A percentile compares a stretch with the other conserved stretches of the same genome.
phyloP scores from a whole-genome alignment of 2,113 vertebrate genomes.

The Apodemus speciosus region DNA sequence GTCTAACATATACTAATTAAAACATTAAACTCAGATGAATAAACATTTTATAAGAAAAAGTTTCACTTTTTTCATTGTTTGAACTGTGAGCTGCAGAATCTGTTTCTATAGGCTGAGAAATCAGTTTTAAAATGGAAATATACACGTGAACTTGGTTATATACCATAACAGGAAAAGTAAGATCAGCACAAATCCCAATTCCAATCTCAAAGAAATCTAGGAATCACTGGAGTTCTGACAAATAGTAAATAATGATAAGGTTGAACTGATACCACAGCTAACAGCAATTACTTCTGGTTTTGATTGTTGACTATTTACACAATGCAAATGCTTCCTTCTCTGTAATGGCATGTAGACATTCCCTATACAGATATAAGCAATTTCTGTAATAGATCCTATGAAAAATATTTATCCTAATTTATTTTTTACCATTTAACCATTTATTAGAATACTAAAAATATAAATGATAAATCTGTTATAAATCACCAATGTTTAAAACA shows the following conservation, averaged over 20 bases:
- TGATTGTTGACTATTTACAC: constrained; percentile 67
- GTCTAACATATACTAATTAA: background rate
- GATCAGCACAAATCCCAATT: constrained; percentile 54
- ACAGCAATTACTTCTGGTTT: constrained; percentile 41
- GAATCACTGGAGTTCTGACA: constrained; percentile 57
- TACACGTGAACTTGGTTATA: constrained; percentile 65
- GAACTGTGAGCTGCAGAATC: constrained; percentile 52
- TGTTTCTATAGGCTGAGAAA: constrained; percentile 72
- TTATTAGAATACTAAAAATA: background rate
- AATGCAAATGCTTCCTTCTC: constrained; percentile 62
- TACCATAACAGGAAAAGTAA: constrained; percentile 68
- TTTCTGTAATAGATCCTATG: constrained; percentile 44
- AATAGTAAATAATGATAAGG: constrained; percentile 59
- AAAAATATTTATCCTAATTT: constrained; percentile 65
- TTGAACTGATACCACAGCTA: constrained; percentile 40
- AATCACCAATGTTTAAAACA: constrained; percentile 60
- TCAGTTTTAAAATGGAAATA: constrained; percentile 73
- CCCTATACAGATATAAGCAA: constrained; percentile 49
- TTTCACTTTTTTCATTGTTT: background rate
- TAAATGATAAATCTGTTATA: constrained; percentile 48
- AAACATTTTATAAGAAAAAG: constrained; percentile 3
- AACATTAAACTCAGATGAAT: background rate
- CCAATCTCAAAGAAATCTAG: constrained; percentile 65
- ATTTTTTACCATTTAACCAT: constrained; percentile 49
- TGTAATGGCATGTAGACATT: constrained; percentile 57